A percentile compares a stretch with the other conserved stretches of the same genome.
Conservation (phyloP, 2,888 invertebrate genomes). For the Lasioglossum malachurum region DNA sequence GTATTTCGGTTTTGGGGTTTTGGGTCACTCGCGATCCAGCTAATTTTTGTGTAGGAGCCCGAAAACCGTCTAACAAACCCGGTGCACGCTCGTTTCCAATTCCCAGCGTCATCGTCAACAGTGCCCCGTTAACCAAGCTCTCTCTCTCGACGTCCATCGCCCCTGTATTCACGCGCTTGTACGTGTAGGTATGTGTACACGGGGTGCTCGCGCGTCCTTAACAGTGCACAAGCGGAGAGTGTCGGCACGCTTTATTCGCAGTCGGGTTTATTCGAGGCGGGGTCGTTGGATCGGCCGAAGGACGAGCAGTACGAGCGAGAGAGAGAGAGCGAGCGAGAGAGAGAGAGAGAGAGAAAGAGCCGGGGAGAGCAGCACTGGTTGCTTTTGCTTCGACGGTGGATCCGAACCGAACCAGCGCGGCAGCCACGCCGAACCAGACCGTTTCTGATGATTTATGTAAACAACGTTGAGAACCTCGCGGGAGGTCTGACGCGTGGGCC, state of each 20-base stretch:
- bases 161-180: neutral
- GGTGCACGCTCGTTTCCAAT: neutral
- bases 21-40: neutral
- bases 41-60: neutral
- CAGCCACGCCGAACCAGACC: slow-evolving; percentile 43
- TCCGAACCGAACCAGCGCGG: slow-evolving; percentile 11
- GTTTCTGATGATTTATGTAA: slow-evolving; percentile 77
- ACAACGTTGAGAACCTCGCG: slow-evolving; percentile 79
- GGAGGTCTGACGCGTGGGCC: slow-evolving; percentile 68
- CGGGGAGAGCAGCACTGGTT: neutral
- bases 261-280: slow-evolving; percentile 67
- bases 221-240: slow-evolving; percentile 6
- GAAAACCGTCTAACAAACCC: neutral
- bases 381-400: slow-evolving; percentile 1
- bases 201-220: neutral
- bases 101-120: slow-evolving; percentile 33
- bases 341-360: neutral
- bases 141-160: neutral
- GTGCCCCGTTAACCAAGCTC: slow-evolving; percentile 29
- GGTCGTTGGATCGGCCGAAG: slow-evolving; percentile 64
- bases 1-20: no score
- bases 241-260: slow-evolving; percentile 60
- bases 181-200: neutral
- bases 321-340: neutral
- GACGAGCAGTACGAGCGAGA: slow-evolving; percentile 17